Evolutionary conservation across 2,113 vertebrate genomes (phyloP), one percentile per base, ranked within the genome.

Genomic region (Entelurus aequoreus): DNA sequence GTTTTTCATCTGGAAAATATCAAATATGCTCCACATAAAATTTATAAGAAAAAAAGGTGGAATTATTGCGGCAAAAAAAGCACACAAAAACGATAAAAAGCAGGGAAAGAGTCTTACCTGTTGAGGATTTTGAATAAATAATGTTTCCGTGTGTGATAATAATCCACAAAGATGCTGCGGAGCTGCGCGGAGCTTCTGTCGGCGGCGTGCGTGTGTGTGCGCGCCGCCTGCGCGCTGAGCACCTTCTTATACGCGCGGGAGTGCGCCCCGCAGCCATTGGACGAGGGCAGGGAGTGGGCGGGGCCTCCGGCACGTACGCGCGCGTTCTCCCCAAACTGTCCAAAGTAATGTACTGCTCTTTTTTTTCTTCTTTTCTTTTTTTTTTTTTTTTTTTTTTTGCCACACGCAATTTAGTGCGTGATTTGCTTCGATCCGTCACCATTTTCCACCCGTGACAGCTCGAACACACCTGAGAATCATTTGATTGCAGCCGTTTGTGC

Each of bases 211-310:
- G 54, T 61, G 65, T 61, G 61, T 63, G 62, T 44, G 76, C 54
- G 80, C 1, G 75, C 60, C 57, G 78, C 65, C 60, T 63, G 75
- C 54, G 76, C 5, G 72, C 60, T 58, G 78, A 67, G 59, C 56
- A 74, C 59, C 84, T 75, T 82, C 91, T 90, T 91, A 92, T 90
- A 79, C 75, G 81, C 77, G 76, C 62, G 82, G 72, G 68, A 68
- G 78, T 72, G 82, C 76, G 78, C 75, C 53, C 57, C 6, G 68
- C 76, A 37, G 66, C 68, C 58, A 90, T 92, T 92, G 90, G 90
- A 77, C 66, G 67, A 75, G 42, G 47, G 48, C 66, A 65, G 62
- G 49, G 53, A 72, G 57, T 10, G 37, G 48, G 11, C 42, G 47
- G 46, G 65, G 72, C 16, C 10, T 46, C 35, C 3, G 28, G 14